A percentile compares a stretch with the other conserved stretches of the same genome.
Evolutionary conservation across 2,113 vertebrate genomes (phyloP).

Genomic region (Gallinago media): DNA sequence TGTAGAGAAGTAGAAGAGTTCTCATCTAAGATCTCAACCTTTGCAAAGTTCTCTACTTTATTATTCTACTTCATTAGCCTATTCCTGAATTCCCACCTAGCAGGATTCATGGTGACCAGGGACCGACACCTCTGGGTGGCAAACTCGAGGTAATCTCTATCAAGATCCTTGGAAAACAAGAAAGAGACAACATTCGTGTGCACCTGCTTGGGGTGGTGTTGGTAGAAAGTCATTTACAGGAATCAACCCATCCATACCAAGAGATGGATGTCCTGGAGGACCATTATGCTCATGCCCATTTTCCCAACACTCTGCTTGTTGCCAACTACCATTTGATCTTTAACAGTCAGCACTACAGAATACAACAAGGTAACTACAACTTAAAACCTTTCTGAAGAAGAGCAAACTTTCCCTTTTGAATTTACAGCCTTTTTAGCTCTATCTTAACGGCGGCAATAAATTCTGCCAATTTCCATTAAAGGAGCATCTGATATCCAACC

Average conservation of each 20-base stretch:
- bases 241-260: neutral
- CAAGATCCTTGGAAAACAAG: neutral
- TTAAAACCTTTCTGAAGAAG: neutral
- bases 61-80: no score
- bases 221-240: neutral
- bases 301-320: neutral
- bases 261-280: neutral
- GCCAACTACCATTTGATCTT: neutral
- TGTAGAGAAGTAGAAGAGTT: no score
- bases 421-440: neutral
- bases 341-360: neutral
- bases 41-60: no score
- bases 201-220: neutral
- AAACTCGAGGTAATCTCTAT: neutral
- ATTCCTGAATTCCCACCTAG: neutral
- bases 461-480: neutral
- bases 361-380: neutral
- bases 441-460: neutral
- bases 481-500: neutral
- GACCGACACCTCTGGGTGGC: neutral
- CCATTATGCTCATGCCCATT: neutral
- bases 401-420: neutral
- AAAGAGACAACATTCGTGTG: neutral
- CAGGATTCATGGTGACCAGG: neutral
- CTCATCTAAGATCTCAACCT: no score